Base-by-base conservation (phyloP, 1,140 invertebrate genomes). In the Tigriopus japonicus region DNA sequence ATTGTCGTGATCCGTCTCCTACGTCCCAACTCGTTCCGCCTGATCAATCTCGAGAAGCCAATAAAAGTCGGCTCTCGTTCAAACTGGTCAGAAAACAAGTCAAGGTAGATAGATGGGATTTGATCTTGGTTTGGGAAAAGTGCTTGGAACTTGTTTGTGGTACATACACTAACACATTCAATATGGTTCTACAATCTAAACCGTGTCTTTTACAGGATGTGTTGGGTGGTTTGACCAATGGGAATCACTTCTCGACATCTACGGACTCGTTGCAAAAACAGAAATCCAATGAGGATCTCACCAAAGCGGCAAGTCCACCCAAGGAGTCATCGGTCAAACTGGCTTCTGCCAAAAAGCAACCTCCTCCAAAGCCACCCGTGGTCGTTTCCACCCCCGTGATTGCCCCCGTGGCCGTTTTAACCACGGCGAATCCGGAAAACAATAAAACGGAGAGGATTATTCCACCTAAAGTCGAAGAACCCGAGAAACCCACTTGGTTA, bases 401-500 rank as follows among this genome's bases (percentile, higher is more conserved):
- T 17, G 45, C 10, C 2, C 45, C 41, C 13, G 15, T 35, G 40
- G 28, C 35, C 54, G 21, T 23, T 21, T 23, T 49, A 40, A 42
- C 17, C 15, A 55, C 41, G 24, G 62, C 40, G 10, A 17, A 28
- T 56, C 45, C 49, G 12, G 60, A 49, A 58, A 63, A 63, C 35
- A 52, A 35, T 7, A 63, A 63, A 17, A 10, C 2, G 2, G n/a
- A 15, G n/a, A 3, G 45, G 28, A 35, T 35, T 35, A 35, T 35
- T 9, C 3, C 28, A 35, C 28, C 28, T 9, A 35, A 35, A 35
- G 28, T 35, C 28, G 28, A 35, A 9, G 28, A n/a, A 42, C 3
- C 24, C n/a, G 51, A 60, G 13, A 64, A 64, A 45, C 62, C 62
- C 12, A 45, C 43, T 42, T 64, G 63, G 63, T 61, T 64, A 54